Evolutionary conservation across 92 coral and sea anemone genomes (phyloP), one percentile per base, ranked within the genome.

Genomic region (Heteractis magnifica): DNA sequence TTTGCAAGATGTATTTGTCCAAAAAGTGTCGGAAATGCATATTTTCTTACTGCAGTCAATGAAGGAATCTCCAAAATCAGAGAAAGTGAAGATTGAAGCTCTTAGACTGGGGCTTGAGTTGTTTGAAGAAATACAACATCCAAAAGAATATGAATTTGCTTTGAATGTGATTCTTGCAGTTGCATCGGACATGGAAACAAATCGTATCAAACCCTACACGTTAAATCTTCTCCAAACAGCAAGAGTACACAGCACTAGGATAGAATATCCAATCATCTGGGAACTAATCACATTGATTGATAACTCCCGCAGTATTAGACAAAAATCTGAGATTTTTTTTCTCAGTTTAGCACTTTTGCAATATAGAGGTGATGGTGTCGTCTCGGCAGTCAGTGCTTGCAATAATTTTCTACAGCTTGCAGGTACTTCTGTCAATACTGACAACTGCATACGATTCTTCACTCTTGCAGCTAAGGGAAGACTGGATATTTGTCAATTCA

Each of bases 101-200:
- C 72, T 68, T 6, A 21, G 21, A 68, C 72, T 68, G 10, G 72
- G 13, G 7, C 72, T 68, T 0, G 72, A 68, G 1, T 20, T 68
- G 10, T 68, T 68, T 23, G 72, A 21, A 6, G 72, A 68, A 19
- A 13, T 68, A 68, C 48, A 41, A 23, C 49, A 21, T 19, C 72
- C 72, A 20, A 23, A 68, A 2, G 72, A 68, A 68, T 68, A 68
- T 68, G 72, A 19, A 65, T 68, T 68, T 68, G 72, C 10, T 68
- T 68, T 68, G 72, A 68, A 68, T 23, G 72, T 68, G 72, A 68
- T 68, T 23, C 48, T 8, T 20, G 4, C 72, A 6, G 12, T 8
- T 68, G 72, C 48, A 8, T 68, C 72, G 21, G 44, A 68, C 49
- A 68, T 68, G 72, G 72, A 68, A 20, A 23, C 72, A 6, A 10